Conservation (phyloP, 2,797 vertebrate species). For the Hybognathus amarus region DNA sequence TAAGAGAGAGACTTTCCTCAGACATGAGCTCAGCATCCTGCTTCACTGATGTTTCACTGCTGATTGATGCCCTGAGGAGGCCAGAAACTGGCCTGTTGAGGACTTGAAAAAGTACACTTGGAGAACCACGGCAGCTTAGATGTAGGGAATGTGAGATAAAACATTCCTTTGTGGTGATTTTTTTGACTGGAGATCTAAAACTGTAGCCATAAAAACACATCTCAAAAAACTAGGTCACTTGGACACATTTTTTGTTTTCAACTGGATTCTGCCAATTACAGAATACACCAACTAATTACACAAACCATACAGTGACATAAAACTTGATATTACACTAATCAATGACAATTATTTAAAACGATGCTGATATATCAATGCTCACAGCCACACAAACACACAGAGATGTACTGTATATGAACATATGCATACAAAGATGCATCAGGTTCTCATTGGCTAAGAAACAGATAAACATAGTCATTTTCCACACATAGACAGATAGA, state of each 20-base stretch:
- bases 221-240: constrained; percentile 61
- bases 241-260: constrained; percentile 50
- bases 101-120: constrained; percentile 19
- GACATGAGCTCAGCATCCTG: constrained; percentile 68
- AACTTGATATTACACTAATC: constrained; percentile 4
- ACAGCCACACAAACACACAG: not conserved
- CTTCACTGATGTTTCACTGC: constrained; percentile 60
- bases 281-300: not conserved
- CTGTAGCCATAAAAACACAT: constrained; percentile 52
- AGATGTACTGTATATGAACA: not conserved
- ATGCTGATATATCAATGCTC: not conserved
- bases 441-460: too few species aligned
- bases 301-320: not conserved
- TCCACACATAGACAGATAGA: too few species aligned
- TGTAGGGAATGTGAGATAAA: constrained; percentile 34
- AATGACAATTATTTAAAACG: not conserved
- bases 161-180: constrained; percentile 47
- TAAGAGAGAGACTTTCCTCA: constrained; percentile 59
- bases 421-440: not conserved
- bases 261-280: constrained; percentile 32
- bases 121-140: constrained; percentile 8
- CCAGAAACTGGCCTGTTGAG: constrained; percentile 44
- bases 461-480: too few species aligned
- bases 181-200: constrained; percentile 49
- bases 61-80: constrained; percentile 51